These are phyloP conservation scores for Ctenomys sociabilis DNA, from an alignment of 2,113 vertebrate genomes.

Conservation along the genomic window DNA sequence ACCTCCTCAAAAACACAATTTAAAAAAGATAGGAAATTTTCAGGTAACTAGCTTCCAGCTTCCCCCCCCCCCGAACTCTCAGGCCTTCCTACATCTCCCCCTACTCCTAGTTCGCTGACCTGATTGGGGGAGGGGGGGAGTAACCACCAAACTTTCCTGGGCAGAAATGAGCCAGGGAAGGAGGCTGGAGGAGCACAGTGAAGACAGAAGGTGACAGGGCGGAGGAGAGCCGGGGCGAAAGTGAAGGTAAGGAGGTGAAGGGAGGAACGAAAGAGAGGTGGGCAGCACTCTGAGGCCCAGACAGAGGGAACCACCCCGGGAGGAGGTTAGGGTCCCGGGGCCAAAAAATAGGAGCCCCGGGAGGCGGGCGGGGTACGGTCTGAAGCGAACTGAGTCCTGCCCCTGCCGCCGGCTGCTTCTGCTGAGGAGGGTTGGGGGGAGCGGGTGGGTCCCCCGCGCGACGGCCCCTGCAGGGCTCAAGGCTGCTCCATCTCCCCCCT, in stretches of 20 bases:
- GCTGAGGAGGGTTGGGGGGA: constrained; percentile 80
- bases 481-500: constrained; percentile 81
- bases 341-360: constrained; percentile 75
- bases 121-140: too few species aligned
- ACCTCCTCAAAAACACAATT: constrained; percentile 82
- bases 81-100: constrained; percentile 82
- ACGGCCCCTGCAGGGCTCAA: constrained; percentile 82
- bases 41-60: constrained; percentile 67
- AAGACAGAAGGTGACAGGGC: too few species aligned
- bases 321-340: too few species aligned
- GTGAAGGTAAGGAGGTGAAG: too few species aligned
- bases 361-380: constrained; percentile 78
- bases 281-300: too few species aligned
- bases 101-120: too few species aligned
- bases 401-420: constrained; percentile 72
- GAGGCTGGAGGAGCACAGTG: too few species aligned
- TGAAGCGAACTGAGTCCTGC: constrained; percentile 80
- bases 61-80: constrained; percentile 70
- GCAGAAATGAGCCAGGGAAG: too few species aligned
- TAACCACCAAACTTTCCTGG: too few species aligned
- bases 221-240: too few species aligned
- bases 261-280: too few species aligned
- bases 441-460: constrained; percentile 81
- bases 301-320: too few species aligned
- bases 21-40: constrained; percentile 67